Conservation (phyloP, 2,113 vertebrate genomes). For the Semicossyphus pulcher region DNA sequence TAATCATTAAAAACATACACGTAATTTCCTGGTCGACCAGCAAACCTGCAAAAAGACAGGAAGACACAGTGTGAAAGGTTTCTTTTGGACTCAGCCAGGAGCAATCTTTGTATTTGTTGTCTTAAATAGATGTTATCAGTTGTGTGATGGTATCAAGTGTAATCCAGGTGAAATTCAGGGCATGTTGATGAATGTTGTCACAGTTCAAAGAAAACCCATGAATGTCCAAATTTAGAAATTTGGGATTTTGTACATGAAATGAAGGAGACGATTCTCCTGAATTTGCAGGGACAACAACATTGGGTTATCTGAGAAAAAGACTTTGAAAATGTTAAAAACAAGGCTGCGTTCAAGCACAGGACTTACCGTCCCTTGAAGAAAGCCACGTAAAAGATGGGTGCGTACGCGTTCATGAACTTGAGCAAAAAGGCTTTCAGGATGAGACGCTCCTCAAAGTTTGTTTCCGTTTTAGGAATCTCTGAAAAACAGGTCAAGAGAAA, state of each 20-base stretch:
- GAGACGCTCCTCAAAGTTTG: conserved; percentile 92
- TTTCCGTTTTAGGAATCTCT: conserved; percentile 98
- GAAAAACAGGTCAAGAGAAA: conserved; percentile 44
- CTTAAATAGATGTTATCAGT: too few relatives aligned
- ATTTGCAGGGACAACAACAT: too few relatives aligned
- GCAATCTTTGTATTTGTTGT: not conserved
- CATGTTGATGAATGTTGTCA: too few relatives aligned
- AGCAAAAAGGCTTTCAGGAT: conserved; percentile 95
- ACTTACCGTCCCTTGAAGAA: conserved; percentile 97
- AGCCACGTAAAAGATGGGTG: conserved; percentile 97
- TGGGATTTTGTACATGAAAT: too few relatives aligned
- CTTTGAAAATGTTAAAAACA: too few relatives aligned
- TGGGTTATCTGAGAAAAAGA: too few relatives aligned
- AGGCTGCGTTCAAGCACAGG: not conserved
- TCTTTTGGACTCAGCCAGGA: not conserved
- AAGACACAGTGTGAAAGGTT: not conserved
- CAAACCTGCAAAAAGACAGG: conserved; percentile 85
- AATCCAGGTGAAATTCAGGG: not conserved
- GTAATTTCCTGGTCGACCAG: conserved; percentile 92
- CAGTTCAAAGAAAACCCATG: too few relatives aligned
- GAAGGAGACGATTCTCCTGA: too few relatives aligned
- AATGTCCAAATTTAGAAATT: too few relatives aligned
- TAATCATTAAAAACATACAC: conserved; percentile 93
- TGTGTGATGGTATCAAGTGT: too few relatives aligned
- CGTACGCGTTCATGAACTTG: conserved; percentile 98